Evolutionary conservation across 2,113 vertebrate species (phyloP), one percentile per base, ranked within the genome.

Genomic region (Silurus asotus): DNA sequence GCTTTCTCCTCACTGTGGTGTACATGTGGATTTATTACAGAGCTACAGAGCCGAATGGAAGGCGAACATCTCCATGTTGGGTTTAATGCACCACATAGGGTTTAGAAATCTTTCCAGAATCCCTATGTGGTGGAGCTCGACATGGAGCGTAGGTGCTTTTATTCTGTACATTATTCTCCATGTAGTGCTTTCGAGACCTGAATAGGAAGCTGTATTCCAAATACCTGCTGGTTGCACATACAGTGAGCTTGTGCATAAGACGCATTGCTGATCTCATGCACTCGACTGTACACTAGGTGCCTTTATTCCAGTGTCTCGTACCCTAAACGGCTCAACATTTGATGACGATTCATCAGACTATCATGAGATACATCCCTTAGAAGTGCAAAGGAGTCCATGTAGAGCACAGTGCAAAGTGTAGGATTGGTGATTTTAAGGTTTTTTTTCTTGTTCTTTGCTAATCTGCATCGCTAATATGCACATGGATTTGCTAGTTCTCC

Each of bases 371-470:
- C 37, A 82, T 84, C 67, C 67, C 81, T 85, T 83, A 88, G 84
- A 61, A 84, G 80, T 91, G 92, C 90, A 89, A 88, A 69, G 70
- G 67, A 49, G 49, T 65, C 92, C 83, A 84, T 76, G 58, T 82
- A 88, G 89, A 83, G 89, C 84, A 88, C 90, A 84, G 89, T 81
- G 92, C 28, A 23, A 9, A 20, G 8, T 49, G 70, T 10, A 4
- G 48, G 45, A 70, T 19, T 20, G 17, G 14, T 48, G 19, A 72
- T 20, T 37, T 37, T 28, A 72, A 8, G 37, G 37, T 19, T 48
- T 48, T 45, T 72, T 45, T 72, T 48, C 37, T 37, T 48, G 8
- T 15, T 48, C 28, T 3, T 69, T 45, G 6, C 5, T 14, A 72
- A 6, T 48, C 45, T 20, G 6, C 69, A 48, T 49, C 69, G 20